Evolutionary conservation across 2,888 invertebrate genomes (phyloP).

Genomic region (Acleris sparsana): DNA sequence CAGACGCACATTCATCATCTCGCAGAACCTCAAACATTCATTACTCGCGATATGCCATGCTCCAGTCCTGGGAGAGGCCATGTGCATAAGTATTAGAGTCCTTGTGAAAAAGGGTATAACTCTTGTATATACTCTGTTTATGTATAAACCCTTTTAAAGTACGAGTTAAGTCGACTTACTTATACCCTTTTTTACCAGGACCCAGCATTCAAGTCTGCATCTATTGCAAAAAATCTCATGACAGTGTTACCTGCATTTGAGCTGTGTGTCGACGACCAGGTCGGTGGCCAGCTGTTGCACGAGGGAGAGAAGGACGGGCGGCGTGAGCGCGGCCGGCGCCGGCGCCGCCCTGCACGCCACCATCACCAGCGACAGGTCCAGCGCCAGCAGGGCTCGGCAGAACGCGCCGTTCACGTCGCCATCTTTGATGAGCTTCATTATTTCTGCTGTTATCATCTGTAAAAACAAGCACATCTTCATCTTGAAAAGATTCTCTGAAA

Average conservation of each 20-base stretch:
- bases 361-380: constrained; percentile 90
- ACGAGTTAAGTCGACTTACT: no score
- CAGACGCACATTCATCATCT: no score
- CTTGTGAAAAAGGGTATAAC: no score
- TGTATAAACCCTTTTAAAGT: no score
- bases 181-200: no score
- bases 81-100: no score
- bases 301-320: constrained; percentile 93
- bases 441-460: constrained; percentile 32
- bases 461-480: background rate
- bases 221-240: background rate
- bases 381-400: constrained; percentile 90
- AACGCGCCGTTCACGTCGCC: constrained; percentile 91
- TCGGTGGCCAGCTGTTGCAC: constrained; percentile 94
- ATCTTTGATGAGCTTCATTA: constrained; percentile 16
- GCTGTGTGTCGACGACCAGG: constrained; percentile 86
- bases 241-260: constrained; percentile 35
- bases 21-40: no score
- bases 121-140: no score
- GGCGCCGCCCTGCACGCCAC: constrained; percentile 91
- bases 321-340: constrained; percentile 90
- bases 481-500: no score
- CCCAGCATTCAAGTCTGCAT: no score
- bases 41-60: no score
- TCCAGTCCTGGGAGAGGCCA: no score